Evolutionary conservation across 2,888 invertebrate species (phyloP), one percentile per base, ranked within the genome.

Genomic region (Erynnis tages): DNA sequence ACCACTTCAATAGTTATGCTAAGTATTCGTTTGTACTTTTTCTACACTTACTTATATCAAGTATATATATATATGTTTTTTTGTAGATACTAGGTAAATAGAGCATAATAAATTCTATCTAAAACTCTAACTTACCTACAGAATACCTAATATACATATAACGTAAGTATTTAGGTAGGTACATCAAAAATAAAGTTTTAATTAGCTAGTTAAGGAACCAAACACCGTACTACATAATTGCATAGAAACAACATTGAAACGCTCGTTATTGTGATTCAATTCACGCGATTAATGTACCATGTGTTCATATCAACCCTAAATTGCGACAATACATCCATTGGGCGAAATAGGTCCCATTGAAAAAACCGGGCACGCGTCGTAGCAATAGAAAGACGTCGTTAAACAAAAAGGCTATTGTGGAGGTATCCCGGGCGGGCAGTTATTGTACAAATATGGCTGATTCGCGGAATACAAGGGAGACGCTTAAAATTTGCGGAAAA

Each of bases 401-500:
- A 86, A 87, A 83, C 86, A 84, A 83, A 86, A 72, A 73, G 77
- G 71, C 75, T 68, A 79, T 82, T 82, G 79, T 80, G 66, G 65
- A 67, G 68, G 64, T 71, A 64, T 74, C 79, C 79, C 77, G 69
- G 63, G 69, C 72, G 76, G 73, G 72, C 79, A 75, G 78, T 82
- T 83, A 80, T 85, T 82, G 80, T 79, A 77, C 78, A 75, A 80
- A 80, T 82, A 77, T 75, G 73, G 76, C 80, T 73, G 79, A 79
- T 82, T 82, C 83, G 77, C 67, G 78, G 76, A 80, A 81, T 78
- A 79, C 68, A 67, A 63, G 75, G 72, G 75, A 73, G 73, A 72
- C 67, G 81, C 73, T 85, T 82, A 81, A 84, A 85, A 86, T 79
- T 87, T 86, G 85, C 75, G 82, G 84, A 80, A 75, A 79, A 82